A percentile compares a stretch with the other conserved stretches of the same genome.
phyloP scores from a whole-genome alignment of 2,888 invertebrate genomes.

The Siphonodentalium dalli region DNA sequence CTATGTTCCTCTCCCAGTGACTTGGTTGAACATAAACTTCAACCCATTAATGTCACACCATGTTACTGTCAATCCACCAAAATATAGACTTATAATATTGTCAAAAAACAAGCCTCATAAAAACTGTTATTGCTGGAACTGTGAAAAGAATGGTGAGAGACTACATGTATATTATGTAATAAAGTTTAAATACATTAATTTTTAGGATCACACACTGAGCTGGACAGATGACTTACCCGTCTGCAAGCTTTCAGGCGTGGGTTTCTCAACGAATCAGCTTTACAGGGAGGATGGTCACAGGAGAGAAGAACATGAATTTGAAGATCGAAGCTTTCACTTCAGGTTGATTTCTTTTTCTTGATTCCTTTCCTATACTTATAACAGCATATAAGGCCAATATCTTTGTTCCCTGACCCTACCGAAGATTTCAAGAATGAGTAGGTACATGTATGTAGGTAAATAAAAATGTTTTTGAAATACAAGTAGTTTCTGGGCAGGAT shows the following conservation, averaged over 20 bases:
- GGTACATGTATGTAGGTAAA: no score
- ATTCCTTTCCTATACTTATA: no score
- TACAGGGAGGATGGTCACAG: slow-evolving; percentile 77
- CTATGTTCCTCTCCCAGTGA: no score
- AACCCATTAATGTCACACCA: no score
- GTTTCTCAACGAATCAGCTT: slow-evolving; percentile 79
- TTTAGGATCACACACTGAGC: slow-evolving; percentile 61
- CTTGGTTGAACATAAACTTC: no score
- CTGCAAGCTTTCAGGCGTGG: slow-evolving; percentile 82
- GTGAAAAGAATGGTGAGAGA: background rate
- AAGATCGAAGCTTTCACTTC: slow-evolving; percentile 84
- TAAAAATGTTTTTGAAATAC: no score
- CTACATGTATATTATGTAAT: background rate
- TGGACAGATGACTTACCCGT: slow-evolving; percentile 91
- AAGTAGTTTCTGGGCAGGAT: no score
- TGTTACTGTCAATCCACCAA: no score
- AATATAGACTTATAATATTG: no score
- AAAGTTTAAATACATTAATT: no score
- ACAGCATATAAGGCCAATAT: no score
- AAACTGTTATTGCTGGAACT: background rate
- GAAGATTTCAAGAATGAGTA: no score
- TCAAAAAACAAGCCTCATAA: background rate
- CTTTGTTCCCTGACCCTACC: background rate
- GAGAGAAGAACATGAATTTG: slow-evolving; percentile 75
- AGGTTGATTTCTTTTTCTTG: slow-evolving; percentile 58